These are phyloP conservation scores for Lycaon pictus DNA, from an alignment of 2,113 vertebrate genomes.

Conservation along the genomic window DNA sequence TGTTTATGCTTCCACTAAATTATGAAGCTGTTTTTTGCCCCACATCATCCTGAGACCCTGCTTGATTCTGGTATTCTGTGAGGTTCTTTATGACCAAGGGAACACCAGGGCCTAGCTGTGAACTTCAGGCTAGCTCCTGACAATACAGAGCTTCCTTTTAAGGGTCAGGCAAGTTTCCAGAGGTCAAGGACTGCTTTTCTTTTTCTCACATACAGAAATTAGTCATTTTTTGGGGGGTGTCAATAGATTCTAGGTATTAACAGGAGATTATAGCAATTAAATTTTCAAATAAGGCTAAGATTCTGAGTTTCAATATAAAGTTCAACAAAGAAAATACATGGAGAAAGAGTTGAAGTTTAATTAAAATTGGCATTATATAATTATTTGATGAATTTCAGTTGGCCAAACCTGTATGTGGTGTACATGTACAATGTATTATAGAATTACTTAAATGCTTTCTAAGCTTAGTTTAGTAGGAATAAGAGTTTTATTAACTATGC, in stretches of 20 bases:
- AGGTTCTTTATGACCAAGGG: neutral
- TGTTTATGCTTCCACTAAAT: conserved; percentile 35
- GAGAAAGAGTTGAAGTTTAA: neutral
- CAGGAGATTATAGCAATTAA: conserved; percentile 44
- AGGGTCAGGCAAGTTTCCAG: neutral
- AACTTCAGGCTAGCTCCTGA: neutral
- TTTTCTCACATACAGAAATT: conserved; percentile 11
- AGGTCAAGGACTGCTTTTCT: conserved; percentile 2
- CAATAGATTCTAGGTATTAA: conserved; percentile 24
- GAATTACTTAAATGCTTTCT: conserved; percentile 41
- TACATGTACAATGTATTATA: neutral
- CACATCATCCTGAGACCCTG: neutral
- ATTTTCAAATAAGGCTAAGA: conserved; percentile 7
- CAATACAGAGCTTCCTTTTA: neutral
- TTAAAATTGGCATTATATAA: neutral
- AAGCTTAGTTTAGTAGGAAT: conserved; percentile 26
- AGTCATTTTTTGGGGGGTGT: neutral
- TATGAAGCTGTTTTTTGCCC: neutral
- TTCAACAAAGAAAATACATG: neutral
- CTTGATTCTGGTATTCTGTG: neutral
- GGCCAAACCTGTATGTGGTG: neutral
- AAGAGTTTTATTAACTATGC: conserved; percentile 6
- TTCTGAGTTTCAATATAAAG: neutral
- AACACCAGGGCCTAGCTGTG: neutral
- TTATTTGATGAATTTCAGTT: conserved; percentile 28